Evolutionary conservation across 2,797 vertebrate genomes (phyloP), one percentile per base, ranked within the genome.

Genomic region (Anisognathus igniventris): DNA sequence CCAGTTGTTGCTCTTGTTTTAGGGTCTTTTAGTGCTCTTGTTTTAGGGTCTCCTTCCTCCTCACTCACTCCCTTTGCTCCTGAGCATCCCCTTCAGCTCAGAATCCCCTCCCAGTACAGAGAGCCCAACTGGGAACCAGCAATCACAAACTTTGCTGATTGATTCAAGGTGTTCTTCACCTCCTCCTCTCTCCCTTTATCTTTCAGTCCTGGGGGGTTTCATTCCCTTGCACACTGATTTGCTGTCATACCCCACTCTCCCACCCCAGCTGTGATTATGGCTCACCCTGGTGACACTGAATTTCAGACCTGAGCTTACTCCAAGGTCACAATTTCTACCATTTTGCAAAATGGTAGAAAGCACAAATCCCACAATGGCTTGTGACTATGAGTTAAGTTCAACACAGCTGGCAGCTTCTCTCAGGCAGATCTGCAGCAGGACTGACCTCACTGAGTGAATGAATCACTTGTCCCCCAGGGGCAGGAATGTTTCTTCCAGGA

Each of bases 401-500:
- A 2, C 27, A 37, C 1, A 91, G 64, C 75, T 92, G 83, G 93
- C 89, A 93, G 94, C 61, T 90, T 79, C 78, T 86, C 54, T 67
- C 8, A 64, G 76, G 72, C 86, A 92, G 79, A 75, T 90, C 92
- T 81, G 92, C 66, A 90, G 85, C 93, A 95, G 91, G 85, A 95
- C 88, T 97, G 97, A 96, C 96, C 97, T 95, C 96, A 93, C 14
- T 65, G 90, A 57, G 85, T 94, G 90, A 92, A 96, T 95, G 92
- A 96, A 96, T 97, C 95, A 92, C 95, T 96, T 96, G 92, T 96
- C 96, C 93, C 97, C 96, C 91, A 39, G 33, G 95, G 94, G 96
- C 90, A 97, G 87, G 86, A 96, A 97, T 97, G 88, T 81, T 95
- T 94, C 91, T 96, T 95, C 92, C 85, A 93, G 94, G 93, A 86